Percentiles rank a stretch among this genome's conserved stretches.
Evolutionary conservation across 2,888 invertebrate genomes (phyloP).

Genomic region (Germaria angustata): DNA sequence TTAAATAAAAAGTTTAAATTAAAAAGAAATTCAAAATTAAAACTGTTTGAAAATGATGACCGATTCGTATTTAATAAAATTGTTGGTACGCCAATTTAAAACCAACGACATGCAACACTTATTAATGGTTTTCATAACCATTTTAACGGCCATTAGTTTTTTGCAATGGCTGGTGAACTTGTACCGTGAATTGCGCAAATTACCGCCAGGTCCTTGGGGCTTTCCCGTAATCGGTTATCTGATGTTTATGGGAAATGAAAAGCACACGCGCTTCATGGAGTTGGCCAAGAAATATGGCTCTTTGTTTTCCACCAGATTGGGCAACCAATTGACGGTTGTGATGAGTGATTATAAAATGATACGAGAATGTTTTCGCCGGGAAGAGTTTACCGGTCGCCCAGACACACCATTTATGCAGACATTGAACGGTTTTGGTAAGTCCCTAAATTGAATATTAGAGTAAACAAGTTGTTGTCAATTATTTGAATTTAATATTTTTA

Average conservation of each 20-base stretch:
- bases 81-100: slow-evolving; percentile 75
- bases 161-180: slow-evolving; percentile 77
- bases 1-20: neutral
- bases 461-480: no score
- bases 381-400: slow-evolving; percentile 93
- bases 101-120: slow-evolving; percentile 76
- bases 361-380: slow-evolving; percentile 90
- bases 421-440: slow-evolving; percentile 93
- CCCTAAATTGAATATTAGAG: no score
- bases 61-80: slow-evolving; percentile 77
- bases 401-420: slow-evolving; percentile 92
- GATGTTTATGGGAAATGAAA: slow-evolving; percentile 87
- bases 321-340: slow-evolving; percentile 91
- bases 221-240: slow-evolving; percentile 91
- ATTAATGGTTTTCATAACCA: slow-evolving; percentile 76
- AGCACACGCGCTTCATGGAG: slow-evolving; percentile 89
- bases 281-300: slow-evolving; percentile 89
- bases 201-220: slow-evolving; percentile 95
- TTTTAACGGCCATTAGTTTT: slow-evolving; percentile 76
- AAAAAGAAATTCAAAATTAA: slow-evolving; percentile 29
- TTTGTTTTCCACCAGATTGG: slow-evolving; percentile 89
- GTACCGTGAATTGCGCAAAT: slow-evolving; percentile 78
- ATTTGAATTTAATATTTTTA: no score
- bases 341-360: slow-evolving; percentile 92
- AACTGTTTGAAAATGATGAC: slow-evolving; percentile 71